Percentiles rank a stretch among this genome's conserved stretches.
Conservation (phyloP, 2,113 vertebrate species). For the Gymnogyps californianus region DNA sequence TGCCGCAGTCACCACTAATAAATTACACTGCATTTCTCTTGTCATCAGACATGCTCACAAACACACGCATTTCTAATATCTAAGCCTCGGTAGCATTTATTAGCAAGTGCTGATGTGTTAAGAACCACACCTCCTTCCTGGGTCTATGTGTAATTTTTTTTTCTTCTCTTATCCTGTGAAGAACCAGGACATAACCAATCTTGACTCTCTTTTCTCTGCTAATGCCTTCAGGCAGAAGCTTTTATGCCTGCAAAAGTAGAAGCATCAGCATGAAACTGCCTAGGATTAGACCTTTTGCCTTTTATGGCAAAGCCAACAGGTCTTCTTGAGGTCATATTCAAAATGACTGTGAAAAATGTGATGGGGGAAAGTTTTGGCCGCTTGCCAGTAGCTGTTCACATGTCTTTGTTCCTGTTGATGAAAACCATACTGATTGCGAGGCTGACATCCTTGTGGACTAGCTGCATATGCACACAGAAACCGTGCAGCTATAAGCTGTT, state of each 20-base stretch:
- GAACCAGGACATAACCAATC: not conserved
- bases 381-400: constrained; percentile 44
- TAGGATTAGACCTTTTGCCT: constrained; percentile 52
- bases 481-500: not conserved
- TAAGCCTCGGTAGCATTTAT: not conserved
- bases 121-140: constrained; percentile 25
- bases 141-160: not conserved
- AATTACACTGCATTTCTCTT: not conserved
- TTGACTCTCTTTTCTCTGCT: not conserved
- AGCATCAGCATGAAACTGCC: constrained; percentile 47
- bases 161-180: not conserved
- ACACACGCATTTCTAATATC: not conserved
- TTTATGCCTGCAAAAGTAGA: constrained; percentile 36
- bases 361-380: constrained; percentile 7
- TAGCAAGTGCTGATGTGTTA: constrained; percentile 50
- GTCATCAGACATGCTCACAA: not conserved
- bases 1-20: not conserved
- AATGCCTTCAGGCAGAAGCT: constrained; percentile 18
- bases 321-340: constrained; percentile 62
- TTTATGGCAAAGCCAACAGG: constrained; percentile 60
- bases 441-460: not conserved
- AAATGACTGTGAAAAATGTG: constrained; percentile 63
- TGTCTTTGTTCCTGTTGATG: constrained; percentile 61
- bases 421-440: constrained; percentile 48
- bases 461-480: not conserved